Evolutionary conservation across 2,797 vertebrate species (phyloP).

Genomic region (Toxotes lorentzi): DNA sequence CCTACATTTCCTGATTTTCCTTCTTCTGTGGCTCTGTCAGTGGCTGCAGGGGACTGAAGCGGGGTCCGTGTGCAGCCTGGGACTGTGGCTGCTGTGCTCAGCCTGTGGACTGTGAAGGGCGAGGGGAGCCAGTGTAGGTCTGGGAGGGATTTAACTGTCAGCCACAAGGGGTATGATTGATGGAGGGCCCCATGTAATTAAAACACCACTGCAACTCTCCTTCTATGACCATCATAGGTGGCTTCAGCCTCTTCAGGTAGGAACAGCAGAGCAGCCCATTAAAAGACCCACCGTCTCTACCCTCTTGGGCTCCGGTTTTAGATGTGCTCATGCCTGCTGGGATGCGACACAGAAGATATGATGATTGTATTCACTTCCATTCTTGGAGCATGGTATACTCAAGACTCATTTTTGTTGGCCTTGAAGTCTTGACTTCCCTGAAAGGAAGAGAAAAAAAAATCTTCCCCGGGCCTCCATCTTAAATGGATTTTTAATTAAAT

Average conservation of each 20-base stretch:
- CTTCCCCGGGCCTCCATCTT: slow-evolving; percentile 70
- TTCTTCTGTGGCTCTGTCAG: slow-evolving; percentile 41
- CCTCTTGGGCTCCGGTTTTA: slow-evolving; percentile 36
- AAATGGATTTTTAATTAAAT: slow-evolving; percentile 84
- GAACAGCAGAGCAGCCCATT: slow-evolving; percentile 49
- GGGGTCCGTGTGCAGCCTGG: slow-evolving; percentile 39
- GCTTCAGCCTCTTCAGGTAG: slow-evolving; percentile 53
- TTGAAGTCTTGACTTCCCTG: slow-evolving; percentile 61
- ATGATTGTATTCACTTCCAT: slow-evolving; percentile 51
- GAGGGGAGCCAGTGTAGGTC: slow-evolving; percentile 56
- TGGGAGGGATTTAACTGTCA: slow-evolving; percentile 79
- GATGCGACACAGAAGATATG: slow-evolving; percentile 45
- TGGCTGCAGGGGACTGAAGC: slow-evolving; percentile 42
- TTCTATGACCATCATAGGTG: slow-evolving; percentile 36
- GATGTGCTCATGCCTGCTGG: slow-evolving; percentile 49
- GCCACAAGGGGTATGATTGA: slow-evolving; percentile 71
- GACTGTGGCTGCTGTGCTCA: slow-evolving; percentile 52
- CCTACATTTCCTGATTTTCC: slow-evolving; percentile 42
- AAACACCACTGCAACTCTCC: slow-evolving; percentile 67
- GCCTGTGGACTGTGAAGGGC: slow-evolving; percentile 80
- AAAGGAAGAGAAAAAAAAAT: slow-evolving; percentile 50
- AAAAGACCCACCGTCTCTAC: slow-evolving; percentile 27
- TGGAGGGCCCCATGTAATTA: slow-evolving; percentile 75
- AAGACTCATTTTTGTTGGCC: slow-evolving; percentile 60
- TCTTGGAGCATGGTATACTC: slow-evolving; percentile 46